Conservation (phyloP, 2,113 vertebrate species). For the Eudorcas thomsonii region DNA sequence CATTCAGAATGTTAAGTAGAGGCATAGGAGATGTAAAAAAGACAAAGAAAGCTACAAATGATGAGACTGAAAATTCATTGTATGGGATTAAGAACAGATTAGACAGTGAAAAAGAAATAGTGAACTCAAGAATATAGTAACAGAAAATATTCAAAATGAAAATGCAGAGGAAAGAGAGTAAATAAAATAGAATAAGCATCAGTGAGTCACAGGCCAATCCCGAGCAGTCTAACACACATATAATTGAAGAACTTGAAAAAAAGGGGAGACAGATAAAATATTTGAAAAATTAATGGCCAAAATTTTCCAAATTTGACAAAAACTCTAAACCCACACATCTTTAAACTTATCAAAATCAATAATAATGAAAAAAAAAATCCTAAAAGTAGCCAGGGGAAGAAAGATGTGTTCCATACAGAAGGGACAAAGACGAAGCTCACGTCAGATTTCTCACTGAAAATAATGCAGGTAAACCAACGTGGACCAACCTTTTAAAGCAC, state of each 20-base stretch:
- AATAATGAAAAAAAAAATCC: neutral
- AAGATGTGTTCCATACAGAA: neutral
- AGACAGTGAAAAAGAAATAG: neutral
- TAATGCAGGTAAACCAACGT: neutral
- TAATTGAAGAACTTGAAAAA: neutral
- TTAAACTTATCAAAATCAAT: neutral
- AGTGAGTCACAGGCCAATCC: accelerated
- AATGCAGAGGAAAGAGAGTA: neutral
- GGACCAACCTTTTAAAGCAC: neutral
- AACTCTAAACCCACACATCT: neutral
- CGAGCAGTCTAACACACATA: neutral
- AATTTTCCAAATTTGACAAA: neutral
- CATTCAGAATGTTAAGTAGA: neutral
- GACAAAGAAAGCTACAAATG: neutral
- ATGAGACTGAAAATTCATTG: neutral
- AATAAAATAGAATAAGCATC: neutral
- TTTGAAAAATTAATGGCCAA: neutral
- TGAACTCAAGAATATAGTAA: neutral
- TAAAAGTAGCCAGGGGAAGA: neutral
- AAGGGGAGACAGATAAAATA: neutral
- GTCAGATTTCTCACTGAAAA: neutral
- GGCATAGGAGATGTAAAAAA: neutral
- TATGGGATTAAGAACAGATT: neutral
- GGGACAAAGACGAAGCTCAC: neutral
- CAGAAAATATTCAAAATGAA: neutral